Conservation (phyloP, 2,113 vertebrate genomes). For the Etia nguti region DNA sequence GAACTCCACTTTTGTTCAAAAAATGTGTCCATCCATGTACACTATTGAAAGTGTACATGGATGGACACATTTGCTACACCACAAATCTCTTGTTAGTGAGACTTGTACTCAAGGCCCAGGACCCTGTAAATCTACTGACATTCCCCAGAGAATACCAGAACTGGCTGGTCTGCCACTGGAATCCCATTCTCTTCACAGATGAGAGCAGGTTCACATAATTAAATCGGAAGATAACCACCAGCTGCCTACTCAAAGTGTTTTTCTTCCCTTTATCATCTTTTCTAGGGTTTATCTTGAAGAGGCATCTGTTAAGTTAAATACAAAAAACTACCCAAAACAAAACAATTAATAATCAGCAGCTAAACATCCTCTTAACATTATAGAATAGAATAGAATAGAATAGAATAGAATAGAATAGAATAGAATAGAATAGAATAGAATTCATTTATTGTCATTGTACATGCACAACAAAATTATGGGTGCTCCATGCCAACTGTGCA, state of each 20-base stretch:
- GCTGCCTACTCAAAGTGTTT: neutral
- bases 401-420: rapidly evolving
- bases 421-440: no score
- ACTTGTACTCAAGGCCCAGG: neutral
- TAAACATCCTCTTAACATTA: neutral
- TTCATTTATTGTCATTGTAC: neutral
- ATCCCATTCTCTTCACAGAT: neutral
- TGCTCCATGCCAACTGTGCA: neutral
- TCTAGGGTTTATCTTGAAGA: neutral
- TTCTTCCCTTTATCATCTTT: neutral
- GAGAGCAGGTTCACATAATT: neutral
- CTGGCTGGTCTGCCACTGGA: neutral
- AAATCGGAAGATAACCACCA: neutral
- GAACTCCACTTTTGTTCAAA: neutral
- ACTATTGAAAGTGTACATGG: neutral
- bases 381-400: neutral
- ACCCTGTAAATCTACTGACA: neutral
- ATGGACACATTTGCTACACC: neutral
- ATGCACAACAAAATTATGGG: neutral
- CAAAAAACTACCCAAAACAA: neutral
- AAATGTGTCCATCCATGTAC: neutral
- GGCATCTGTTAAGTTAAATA: neutral
- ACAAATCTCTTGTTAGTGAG: neutral
- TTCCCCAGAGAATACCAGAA: neutral
- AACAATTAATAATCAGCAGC: neutral